A percentile compares a stretch with the other conserved stretches of the same genome.
phyloP scores from a whole-genome alignment of 53 echinoderm and acorn worm genomes.

The Actinopyga echinites region DNA sequence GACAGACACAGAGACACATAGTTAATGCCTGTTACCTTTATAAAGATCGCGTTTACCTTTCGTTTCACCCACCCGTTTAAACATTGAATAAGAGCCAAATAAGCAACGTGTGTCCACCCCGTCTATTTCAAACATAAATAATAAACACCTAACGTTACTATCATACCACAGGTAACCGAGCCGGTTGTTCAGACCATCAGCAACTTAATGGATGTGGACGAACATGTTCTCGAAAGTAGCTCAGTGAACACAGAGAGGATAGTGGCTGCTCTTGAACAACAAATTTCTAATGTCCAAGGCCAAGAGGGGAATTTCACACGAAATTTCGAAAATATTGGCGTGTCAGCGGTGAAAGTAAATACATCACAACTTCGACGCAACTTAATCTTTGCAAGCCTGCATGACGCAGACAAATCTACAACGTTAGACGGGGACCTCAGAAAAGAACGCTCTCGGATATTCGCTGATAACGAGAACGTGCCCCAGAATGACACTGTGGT shows the following conservation, averaged over 20 bases:
- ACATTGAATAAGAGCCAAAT: too few species aligned
- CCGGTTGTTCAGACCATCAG: not conserved
- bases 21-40: too few species aligned
- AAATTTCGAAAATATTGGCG: not conserved
- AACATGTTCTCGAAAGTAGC: not conserved
- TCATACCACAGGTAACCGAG: not conserved
- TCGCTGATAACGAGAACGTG: not conserved
- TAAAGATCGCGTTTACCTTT: too few species aligned
- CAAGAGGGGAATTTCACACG: not conserved
- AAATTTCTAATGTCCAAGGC: not conserved
- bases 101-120: too few species aligned
- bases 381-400: too few species aligned
- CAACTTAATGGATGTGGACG: conserved; percentile 1
- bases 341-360: conserved; percentile 3
- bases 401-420: not conserved
- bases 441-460: not conserved
- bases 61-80: too few species aligned
- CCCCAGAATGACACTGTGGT: too few species aligned
- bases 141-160: too few species aligned
- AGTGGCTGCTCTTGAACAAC: conserved; percentile 10
- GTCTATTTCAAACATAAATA: too few species aligned
- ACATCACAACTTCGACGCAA: not conserved
- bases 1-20: too few species aligned
- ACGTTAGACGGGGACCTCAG: not conserved
- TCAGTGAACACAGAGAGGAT: not conserved